Evolutionary conservation across 2,888 invertebrate species (phyloP), one percentile per base, ranked within the genome.

Genomic region (Xylota segnis): DNA sequence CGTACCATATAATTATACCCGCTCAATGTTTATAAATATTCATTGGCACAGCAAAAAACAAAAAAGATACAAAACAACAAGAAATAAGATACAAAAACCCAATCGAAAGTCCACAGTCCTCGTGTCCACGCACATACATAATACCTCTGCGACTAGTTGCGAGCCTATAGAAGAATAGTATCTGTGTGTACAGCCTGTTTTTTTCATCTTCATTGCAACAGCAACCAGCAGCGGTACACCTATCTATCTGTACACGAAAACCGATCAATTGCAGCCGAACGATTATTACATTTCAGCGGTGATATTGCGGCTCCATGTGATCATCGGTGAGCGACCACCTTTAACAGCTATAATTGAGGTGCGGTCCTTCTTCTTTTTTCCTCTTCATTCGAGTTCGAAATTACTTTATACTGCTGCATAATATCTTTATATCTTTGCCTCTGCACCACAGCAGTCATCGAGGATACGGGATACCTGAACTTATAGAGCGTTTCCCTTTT

Each of bases 201-300:
- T 12, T 66, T 27, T 56, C 12, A 34, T 65, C 4, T 47, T 52
- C 23, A 29, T 68, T 52, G 66, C 37, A 37, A 7, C 37, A 37
- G 23, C 63, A 63, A 5, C 63, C 61, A 47, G 34, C 63, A 61
- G 47, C 16, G 47, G 63, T 43, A 43, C 9, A 56, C 18, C 23
- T 23, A 37, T 23, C 71, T 27, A 54, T n/a, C 52, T 7, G n/a
- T 37, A 14, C 18, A 71, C 29, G 71, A 71, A 70, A 50, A 47
- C 61, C 52, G 61, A 79, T 79, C 78, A 79, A 79, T 72, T 65
- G 40, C 63, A 72, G 18, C 65, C 65, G 58, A 52, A 72, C 72
- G 65, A 79, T 79, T 79, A 79, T 65, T 72, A 65, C 78, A 65
- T 71, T 65, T 72, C 65, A 50, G 72, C 65, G 65, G 65, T 65